Percentiles rank a stretch among this genome's conserved stretches.
phyloP scores from a whole-genome alignment of 2,113 vertebrate species.

The Trematocara marginatum region DNA sequence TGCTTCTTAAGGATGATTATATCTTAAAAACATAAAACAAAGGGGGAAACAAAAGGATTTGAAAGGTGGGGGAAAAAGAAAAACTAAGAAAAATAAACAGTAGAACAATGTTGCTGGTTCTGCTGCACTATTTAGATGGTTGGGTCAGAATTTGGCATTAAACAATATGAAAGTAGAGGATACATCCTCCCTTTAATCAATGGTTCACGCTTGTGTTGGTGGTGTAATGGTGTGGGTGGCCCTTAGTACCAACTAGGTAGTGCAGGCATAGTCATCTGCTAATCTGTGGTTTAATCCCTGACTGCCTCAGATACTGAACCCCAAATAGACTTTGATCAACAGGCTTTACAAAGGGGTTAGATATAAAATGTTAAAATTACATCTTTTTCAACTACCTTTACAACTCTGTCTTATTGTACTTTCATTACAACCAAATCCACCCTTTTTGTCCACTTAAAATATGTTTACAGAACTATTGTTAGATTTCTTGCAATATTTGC shows the following conservation, averaged over 20 bases:
- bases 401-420: background rate
- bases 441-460: background rate
- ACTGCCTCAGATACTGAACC: rapidly evolving
- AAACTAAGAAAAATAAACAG: background rate
- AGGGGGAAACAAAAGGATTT: background rate
- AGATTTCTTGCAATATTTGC: background rate
- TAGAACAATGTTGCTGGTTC: background rate
- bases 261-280: background rate
- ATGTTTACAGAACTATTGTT: background rate
- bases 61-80: rapidly evolving
- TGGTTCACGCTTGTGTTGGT: background rate
- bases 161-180: background rate
- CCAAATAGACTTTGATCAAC: background rate
- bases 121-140: background rate
- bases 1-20: background rate
- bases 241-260: background rate
- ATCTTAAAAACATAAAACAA: background rate
- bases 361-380: background rate
- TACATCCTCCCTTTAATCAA: rapidly evolving
- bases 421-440: background rate
- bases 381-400: background rate
- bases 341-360: background rate
- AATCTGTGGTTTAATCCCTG: background rate
- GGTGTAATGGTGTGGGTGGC: background rate
- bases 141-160: background rate